Conservation (phyloP, 2,113 vertebrate genomes). For the Gnathonemus echidnorhynchus region DNA sequence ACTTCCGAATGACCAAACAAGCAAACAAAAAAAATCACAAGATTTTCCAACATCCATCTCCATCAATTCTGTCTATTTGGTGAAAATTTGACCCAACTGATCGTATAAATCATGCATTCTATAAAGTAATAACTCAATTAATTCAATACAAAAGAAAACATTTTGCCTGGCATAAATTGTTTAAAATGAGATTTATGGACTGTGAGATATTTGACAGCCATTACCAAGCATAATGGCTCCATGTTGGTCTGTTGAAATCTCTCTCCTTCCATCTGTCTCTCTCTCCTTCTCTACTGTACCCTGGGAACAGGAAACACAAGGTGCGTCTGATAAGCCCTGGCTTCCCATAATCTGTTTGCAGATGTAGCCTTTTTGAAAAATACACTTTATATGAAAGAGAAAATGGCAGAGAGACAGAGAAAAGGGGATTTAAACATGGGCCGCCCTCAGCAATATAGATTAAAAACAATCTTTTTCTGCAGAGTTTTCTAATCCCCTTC, state of each 20-base stretch:
- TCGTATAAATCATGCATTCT: neutral
- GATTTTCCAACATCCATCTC: neutral
- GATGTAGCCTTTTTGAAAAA: neutral
- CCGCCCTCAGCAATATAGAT: neutral
- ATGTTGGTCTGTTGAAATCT: neutral
- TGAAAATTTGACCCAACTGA: neutral
- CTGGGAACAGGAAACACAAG: neutral
- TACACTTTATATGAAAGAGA: neutral
- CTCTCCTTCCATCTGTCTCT: neutral
- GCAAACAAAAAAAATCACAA: neutral
- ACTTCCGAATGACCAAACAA: neutral
- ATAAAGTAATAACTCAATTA: neutral
- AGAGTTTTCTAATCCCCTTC: neutral
- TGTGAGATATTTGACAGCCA: neutral
- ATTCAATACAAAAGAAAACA: constrained; percentile 3
- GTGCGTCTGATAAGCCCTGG: neutral
- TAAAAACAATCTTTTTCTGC: neutral
- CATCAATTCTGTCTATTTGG: neutral
- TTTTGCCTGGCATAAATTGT: neutral
- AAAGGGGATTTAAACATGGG: neutral
- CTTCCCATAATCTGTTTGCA: neutral
- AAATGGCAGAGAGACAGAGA: neutral
- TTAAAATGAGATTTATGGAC: constrained; percentile 12
- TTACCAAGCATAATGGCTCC: neutral
- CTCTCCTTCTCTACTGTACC: neutral